Base-by-base conservation (phyloP, 2,797 vertebrate species). In the Argyrosomus regius region DNA sequence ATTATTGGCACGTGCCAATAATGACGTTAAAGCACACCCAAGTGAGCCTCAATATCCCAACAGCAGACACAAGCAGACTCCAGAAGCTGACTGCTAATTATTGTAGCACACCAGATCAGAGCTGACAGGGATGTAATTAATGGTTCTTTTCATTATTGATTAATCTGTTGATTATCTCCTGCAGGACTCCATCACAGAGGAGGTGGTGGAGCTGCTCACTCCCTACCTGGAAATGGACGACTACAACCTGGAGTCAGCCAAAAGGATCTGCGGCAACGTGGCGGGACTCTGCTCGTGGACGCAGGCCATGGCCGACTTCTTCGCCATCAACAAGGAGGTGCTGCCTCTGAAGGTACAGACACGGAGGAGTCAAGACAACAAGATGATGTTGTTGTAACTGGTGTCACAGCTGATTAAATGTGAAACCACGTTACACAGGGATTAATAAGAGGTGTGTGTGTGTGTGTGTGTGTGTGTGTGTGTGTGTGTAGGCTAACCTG, bases 231-330 rank as follows among this genome's bases (percentile, higher is more conserved):
- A 87, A 4, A 97, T 96, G 96, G 96, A 97, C 0, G 96, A 97
- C 86, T 97, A 97, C 87, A 96, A 96, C 87, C 81, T 97, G 68
- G 96, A 97, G 49, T 88, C 94, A 10, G 96, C 96, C 77, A 97
- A 96, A 91, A 96, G 96, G 90, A 96, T 94, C 41, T 97, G 96
- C 68, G 96, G 96, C 14, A 97, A 96, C 49, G 96, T 97, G 72
- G 96, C 96, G 0, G 96, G 96, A 14, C 95, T 97, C 49, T 97
- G 96, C 86, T 96, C 96, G 70, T 97, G 96, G 96, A 97, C 96
- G 4, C 92, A 96, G 87, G 96, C 96, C 75, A 97, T 97, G 96
- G 95, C 81, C 31, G 96, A 96, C 83, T 97, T 97, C 90, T 97
- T 94, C 6, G 26, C 91, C 72, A 96, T 97, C 89, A 97, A 97